Conservation (phyloP, 2,888 invertebrate genomes). For the Trachelus tabidus region DNA sequence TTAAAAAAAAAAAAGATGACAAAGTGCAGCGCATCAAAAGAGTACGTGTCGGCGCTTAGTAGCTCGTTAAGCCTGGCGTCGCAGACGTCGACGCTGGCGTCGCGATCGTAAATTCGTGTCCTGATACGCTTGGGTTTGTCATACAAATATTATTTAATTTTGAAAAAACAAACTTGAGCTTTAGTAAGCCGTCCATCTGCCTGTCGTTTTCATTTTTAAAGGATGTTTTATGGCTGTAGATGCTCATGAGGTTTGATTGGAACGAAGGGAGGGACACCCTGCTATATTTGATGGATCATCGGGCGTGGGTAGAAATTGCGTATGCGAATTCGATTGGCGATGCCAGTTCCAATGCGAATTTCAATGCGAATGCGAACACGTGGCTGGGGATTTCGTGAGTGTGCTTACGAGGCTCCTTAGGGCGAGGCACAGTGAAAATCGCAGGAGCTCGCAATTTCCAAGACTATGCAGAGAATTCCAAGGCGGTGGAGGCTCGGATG, state of each 20-base stretch:
- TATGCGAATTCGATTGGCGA: not conserved
- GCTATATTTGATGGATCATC: not conserved
- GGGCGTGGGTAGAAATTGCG: not conserved
- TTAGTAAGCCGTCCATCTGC: not conserved
- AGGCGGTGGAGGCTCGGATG: conserved; percentile 15
- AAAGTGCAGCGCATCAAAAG: conserved; percentile 13
- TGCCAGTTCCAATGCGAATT: not conserved
- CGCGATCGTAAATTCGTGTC: not conserved
- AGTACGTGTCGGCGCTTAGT: conserved; percentile 31
- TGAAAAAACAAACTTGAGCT: not conserved
- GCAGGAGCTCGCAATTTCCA: not conserved
- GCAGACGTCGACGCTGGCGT: conserved; percentile 22
- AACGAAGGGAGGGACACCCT: not conserved
- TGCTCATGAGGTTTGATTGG: not conserved
- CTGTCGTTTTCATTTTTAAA: not conserved
- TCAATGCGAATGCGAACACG: not conserved
- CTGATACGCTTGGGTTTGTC: not conserved
- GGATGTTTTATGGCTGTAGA: not conserved
- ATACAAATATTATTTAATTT: conserved; percentile 7
- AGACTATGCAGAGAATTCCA: not conserved
- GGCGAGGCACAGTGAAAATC: not conserved
- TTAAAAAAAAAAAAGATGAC: conserved; percentile 30
- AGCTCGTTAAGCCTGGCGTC: conserved; percentile 34
- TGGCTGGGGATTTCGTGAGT: not conserved
- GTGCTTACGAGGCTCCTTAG: not conserved